A percentile compares a stretch with the other conserved stretches of the same genome.
Evolutionary conservation across 2,797 vertebrate species (phyloP).

Genomic region (Urocyon cinereoargenteus): DNA sequence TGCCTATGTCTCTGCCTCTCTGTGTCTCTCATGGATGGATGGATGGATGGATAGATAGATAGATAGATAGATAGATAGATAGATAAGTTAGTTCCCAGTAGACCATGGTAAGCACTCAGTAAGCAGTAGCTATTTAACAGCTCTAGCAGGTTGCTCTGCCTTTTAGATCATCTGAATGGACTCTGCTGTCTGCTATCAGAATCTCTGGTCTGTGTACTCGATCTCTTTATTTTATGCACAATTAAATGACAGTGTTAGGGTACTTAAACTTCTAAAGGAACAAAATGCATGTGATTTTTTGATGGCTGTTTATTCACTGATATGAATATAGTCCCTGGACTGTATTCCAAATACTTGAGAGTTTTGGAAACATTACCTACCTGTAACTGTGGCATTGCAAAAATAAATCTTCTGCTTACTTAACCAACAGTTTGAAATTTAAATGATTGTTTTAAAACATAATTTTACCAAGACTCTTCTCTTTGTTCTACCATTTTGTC

Average conservation of each 20-base stretch:
- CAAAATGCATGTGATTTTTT: conserved; percentile 31
- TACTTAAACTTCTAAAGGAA: background rate
- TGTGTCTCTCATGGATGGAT: no score
- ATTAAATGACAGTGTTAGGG: background rate
- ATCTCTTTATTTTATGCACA: conserved; percentile 9
- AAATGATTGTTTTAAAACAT: background rate
- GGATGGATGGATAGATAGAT: no score
- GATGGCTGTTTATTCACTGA: background rate
- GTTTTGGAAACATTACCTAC: background rate
- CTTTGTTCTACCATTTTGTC: background rate
- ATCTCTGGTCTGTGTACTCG: background rate
- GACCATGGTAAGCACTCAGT: background rate
- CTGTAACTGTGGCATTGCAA: background rate
- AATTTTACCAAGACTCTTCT: conserved; percentile 30
- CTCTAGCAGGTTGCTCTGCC: background rate
- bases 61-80: no score
- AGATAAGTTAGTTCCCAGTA: background rate
- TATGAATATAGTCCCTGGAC: background rate
- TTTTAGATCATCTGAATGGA: background rate
- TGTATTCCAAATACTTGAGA: background rate
- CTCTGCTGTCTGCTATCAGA: background rate
- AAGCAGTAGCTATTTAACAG: background rate
- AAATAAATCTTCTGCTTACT: conserved; percentile 1
- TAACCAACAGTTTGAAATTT: background rate
- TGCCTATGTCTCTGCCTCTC: no score